Percentiles rank a stretch among this genome's conserved stretches.
Conservation (phyloP, 1,140 invertebrate species). For the Drosophila arizonae region DNA sequence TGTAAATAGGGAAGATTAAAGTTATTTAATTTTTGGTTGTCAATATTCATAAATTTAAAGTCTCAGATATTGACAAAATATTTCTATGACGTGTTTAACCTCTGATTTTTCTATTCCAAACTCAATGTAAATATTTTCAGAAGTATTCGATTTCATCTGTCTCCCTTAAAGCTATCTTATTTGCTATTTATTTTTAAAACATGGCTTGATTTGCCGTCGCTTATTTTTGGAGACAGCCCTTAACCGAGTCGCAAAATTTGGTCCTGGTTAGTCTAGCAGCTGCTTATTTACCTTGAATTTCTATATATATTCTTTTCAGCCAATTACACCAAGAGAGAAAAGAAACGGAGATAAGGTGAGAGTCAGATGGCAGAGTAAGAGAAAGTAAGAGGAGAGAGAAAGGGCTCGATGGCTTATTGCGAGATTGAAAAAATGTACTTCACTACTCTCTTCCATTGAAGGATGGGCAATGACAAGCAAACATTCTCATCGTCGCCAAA, state of each 20-base stretch:
- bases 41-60: too few species aligned
- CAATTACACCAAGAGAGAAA: not conserved
- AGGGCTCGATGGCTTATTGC: not conserved
- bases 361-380: not conserved
- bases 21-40: too few species aligned
- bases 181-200: too few species aligned
- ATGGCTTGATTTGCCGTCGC: not conserved
- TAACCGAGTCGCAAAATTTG: too few species aligned
- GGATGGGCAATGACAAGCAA: conserved; percentile 3
- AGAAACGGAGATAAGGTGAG: not conserved
- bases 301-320: not conserved
- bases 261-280: too few species aligned
- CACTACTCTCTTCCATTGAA: not conserved
- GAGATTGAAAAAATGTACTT: not conserved
- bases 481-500: not conserved
- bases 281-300: conserved; percentile 1
- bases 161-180: not conserved
- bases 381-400: not conserved
- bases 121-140: too few species aligned
- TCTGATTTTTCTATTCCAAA: too few species aligned
- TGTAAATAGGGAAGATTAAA: too few species aligned
- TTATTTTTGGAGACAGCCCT: too few species aligned
- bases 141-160: not conserved
- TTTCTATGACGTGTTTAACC: too few species aligned
- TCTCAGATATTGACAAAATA: too few species aligned